Conservation (phyloP, 2,797 vertebrate genomes). For the Nannoperca obscura region DNA sequence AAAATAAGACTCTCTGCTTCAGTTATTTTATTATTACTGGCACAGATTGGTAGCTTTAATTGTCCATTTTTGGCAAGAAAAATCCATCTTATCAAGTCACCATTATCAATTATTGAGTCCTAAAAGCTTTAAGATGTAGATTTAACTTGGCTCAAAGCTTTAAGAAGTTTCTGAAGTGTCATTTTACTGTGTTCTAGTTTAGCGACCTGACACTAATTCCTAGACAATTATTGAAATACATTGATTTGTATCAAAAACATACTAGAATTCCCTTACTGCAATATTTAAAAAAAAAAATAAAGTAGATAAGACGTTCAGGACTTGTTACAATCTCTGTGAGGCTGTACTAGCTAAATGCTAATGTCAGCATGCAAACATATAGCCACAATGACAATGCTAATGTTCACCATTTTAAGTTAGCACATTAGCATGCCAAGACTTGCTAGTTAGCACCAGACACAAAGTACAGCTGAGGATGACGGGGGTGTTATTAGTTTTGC, state of each 20-base stretch:
- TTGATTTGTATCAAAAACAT: background rate
- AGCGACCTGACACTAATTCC: background rate
- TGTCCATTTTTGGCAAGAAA: slow-evolving; percentile 23
- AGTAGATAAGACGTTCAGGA: background rate
- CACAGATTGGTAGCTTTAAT: slow-evolving; percentile 35
- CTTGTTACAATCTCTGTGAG: background rate
- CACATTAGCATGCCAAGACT: background rate
- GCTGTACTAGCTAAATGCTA: background rate
- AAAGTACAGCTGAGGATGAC: too few species aligned
- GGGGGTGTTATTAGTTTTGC: too few species aligned
- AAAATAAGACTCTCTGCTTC: slow-evolving; percentile 25
- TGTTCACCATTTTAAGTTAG: background rate
- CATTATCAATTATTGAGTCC: slow-evolving; percentile 15
- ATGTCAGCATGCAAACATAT: background rate
- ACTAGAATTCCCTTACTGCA: background rate
- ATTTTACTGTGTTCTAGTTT: background rate
- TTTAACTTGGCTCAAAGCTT: background rate
- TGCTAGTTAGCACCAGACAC: too few species aligned
- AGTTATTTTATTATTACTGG: slow-evolving; percentile 20
- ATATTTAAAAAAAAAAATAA: background rate
- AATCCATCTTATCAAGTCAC: slow-evolving; percentile 11
- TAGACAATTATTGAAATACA: background rate
- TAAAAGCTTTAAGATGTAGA: slow-evolving; percentile 11
- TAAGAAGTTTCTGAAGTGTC: background rate
- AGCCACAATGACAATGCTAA: background rate